Evolutionary conservation across 1,140 invertebrate genomes (phyloP).

Genomic region (Caerostris darwini): DNA sequence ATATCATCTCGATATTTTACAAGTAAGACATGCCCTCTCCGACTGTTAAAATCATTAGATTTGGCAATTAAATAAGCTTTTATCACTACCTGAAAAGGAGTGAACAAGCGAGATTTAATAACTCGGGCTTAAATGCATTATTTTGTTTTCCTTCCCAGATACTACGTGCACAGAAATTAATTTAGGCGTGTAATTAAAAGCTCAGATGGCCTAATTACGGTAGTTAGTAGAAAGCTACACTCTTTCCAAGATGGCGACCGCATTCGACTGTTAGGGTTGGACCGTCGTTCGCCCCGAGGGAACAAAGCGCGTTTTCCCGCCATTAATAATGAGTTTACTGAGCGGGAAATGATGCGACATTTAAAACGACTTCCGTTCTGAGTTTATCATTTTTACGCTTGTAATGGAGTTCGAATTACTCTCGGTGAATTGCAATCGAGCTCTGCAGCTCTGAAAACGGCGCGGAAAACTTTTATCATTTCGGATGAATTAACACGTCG

Average conservation of each 20-base stretch:
- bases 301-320: conserved; percentile 43
- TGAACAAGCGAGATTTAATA: conserved; percentile 54
- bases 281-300: neutral
- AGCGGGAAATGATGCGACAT: conserved; percentile 67
- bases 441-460: neutral
- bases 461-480: conserved; percentile 19
- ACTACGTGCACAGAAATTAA: conserved; percentile 49
- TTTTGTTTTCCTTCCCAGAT: conserved; percentile 19
- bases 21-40: conserved; percentile 1
- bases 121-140: conserved; percentile 42
- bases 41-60: conserved; percentile 28
- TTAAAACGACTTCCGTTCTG: conserved; percentile 57
- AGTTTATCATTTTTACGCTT: conserved; percentile 68
- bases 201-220: conserved; percentile 41
- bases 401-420: conserved; percentile 61
- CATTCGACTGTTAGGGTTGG: neutral
- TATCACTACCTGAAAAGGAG: neutral
- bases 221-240: conserved; percentile 50
- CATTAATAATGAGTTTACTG: conserved; percentile 72
- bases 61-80: conserved; percentile 13
- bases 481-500: conserved; percentile 40
- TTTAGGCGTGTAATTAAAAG: conserved; percentile 62
- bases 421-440: conserved; percentile 42
- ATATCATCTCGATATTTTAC: no score
- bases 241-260: conserved; percentile 50